Evolutionary conservation across 1,140 invertebrate genomes (phyloP).

Genomic region (Mycetomoellerius zeteki): DNA sequence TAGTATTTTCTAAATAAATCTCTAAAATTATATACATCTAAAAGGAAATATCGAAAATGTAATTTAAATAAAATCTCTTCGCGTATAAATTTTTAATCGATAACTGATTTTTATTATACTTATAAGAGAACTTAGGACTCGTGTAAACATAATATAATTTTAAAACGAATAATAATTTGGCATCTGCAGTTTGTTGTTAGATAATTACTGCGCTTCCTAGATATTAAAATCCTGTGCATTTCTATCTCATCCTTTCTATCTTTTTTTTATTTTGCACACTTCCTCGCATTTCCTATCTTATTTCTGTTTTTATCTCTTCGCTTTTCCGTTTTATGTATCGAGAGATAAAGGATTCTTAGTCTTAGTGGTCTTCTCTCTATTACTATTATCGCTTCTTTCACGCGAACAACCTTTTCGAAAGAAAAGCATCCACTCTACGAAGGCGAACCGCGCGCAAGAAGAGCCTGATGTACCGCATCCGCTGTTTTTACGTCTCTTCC

Average conservation of each 20-base stretch:
- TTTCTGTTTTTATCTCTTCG: neutral
- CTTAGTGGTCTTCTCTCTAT: constrained; percentile 13
- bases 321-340: neutral
- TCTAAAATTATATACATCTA: neutral
- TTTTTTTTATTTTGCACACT: neutral
- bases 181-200: neutral
- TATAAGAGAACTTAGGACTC: neutral
- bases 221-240: neutral
- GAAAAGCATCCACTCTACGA: neutral
- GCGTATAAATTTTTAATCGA: neutral
- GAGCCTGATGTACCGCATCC: neutral
- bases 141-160: neutral
- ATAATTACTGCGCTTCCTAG: neutral
- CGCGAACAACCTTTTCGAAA: neutral
- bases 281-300: neutral
- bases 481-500: constrained; percentile 40
- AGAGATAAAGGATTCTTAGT: neutral
- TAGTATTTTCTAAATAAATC: neutral
- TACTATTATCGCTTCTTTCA: neutral
- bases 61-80: neutral
- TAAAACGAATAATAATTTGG: neutral
- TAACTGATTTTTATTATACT: neutral
- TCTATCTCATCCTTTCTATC: neutral
- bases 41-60: neutral
- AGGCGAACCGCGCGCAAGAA: neutral